These are phyloP conservation scores for Neosalanx taihuensis DNA, from an alignment of 2,797 vertebrate genomes.

Conservation along the genomic window DNA sequence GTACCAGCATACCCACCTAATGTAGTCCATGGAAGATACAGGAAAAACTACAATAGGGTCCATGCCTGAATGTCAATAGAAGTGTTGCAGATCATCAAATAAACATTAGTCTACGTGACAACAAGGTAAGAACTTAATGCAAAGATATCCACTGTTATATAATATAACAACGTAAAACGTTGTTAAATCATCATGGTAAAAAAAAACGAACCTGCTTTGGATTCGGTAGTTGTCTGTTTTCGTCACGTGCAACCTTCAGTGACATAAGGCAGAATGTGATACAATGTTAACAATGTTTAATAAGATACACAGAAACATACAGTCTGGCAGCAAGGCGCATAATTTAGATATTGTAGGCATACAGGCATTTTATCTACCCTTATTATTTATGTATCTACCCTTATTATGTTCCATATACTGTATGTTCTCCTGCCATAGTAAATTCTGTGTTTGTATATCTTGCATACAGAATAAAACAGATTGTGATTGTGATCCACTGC, in stretches of 20 bases:
- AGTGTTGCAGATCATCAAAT: neutral
- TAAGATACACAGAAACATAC: neutral
- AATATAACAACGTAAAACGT: neutral
- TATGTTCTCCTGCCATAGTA: no score
- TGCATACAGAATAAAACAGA: no score
- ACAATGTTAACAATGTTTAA: neutral
- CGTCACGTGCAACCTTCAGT: conserved; percentile 13
- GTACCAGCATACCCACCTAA: conserved; percentile 18
- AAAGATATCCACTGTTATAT: neutral
- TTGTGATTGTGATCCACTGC: neutral
- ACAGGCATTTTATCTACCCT: no score
- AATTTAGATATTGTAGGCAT: neutral
- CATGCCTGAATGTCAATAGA: conserved; percentile 8
- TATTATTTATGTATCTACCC: no score
- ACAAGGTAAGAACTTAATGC: conserved; percentile 9
- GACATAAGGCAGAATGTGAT: neutral
- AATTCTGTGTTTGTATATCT: no score
- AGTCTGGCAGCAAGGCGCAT: neutral
- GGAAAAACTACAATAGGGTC: conserved; percentile 15
- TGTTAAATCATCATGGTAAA: neutral
- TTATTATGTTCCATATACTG: no score
- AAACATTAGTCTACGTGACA: neutral
- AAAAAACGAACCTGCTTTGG: neutral
- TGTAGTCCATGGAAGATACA: neutral
- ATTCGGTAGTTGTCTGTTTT: neutral